A percentile compares a stretch with the other conserved stretches of the same genome.
These are phyloP conservation scores for Lottia gigantea DNA, from an alignment of 2,888 invertebrate genomes.

Conservation along the genomic window DNA sequence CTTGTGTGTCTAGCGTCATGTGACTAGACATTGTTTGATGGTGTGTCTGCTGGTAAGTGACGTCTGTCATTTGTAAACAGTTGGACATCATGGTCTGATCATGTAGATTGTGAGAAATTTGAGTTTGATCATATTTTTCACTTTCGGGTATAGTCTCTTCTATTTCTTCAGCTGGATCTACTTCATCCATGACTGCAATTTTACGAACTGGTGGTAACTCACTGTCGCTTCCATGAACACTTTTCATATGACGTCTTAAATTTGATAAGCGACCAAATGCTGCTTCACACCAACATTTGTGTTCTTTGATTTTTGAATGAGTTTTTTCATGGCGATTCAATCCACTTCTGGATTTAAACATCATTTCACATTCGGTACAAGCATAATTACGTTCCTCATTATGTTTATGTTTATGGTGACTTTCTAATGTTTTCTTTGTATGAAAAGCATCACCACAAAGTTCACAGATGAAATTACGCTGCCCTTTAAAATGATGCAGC, in stretches of 20 bases:
- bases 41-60: background rate
- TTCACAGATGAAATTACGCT: slow-evolving; percentile 66
- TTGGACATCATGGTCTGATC: background rate
- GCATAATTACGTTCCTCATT: slow-evolving; percentile 56
- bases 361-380: slow-evolving; percentile 57
- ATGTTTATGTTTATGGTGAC: slow-evolving; percentile 66
- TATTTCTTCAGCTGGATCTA: background rate
- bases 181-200: slow-evolving; percentile 43
- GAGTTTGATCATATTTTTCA: background rate
- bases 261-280: slow-evolving; percentile 52
- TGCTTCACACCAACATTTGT: slow-evolving; percentile 49
- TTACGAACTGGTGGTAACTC: slow-evolving; percentile 46
- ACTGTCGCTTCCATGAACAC: slow-evolving; percentile 48
- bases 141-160: background rate
- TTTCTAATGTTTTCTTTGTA: slow-evolving; percentile 64
- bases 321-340: slow-evolving; percentile 44
- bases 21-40: background rate
- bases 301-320: slow-evolving; percentile 43
- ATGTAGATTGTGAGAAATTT: background rate
- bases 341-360: slow-evolving; percentile 53
- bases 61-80: background rate
- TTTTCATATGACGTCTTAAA: slow-evolving; percentile 49
- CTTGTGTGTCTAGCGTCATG: background rate
- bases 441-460: slow-evolving; percentile 67
- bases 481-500: slow-evolving; percentile 57